A percentile compares a stretch with the other conserved stretches of the same genome.
phyloP scores from a whole-genome alignment of 35 echinoderm and acorn worm genomes.

The Chiridota heheva region DNA sequence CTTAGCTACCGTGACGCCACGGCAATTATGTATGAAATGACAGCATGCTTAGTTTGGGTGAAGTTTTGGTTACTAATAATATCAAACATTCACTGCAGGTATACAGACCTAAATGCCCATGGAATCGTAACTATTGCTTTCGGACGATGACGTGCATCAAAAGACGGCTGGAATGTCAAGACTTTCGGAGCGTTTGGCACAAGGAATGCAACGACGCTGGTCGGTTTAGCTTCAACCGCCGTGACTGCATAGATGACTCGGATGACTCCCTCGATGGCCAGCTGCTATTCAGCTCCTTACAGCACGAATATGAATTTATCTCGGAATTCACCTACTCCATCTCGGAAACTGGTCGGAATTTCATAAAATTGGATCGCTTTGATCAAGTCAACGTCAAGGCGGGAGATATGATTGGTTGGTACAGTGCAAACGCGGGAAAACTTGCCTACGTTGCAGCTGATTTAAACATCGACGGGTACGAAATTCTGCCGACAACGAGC shows the following conservation, averaged over 20 bases:
- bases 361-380: constrained; percentile 14
- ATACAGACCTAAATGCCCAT: constrained; percentile 65
- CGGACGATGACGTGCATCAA: constrained; percentile 59
- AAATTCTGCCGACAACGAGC: constrained; percentile 50
- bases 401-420: constrained; percentile 88
- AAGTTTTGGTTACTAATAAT: not conserved
- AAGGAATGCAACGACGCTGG: constrained; percentile 59
- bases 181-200: constrained; percentile 57
- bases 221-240: constrained; percentile 62
- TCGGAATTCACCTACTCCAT: constrained; percentile 44
- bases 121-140: constrained; percentile 49
- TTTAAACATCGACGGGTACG: constrained; percentile 44
- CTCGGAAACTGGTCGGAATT: constrained; percentile 54
- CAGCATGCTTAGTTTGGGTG: too few relatives aligned
- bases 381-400: constrained; percentile 63
- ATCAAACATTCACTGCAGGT: constrained; percentile 37
- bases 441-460: constrained; percentile 70
- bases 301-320: constrained; percentile 70
- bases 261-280: constrained; percentile 52
- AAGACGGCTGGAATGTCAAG: constrained; percentile 53
- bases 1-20: too few relatives aligned
- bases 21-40: too few relatives aligned
- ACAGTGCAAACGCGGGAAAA: constrained; percentile 76
- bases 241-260: constrained; percentile 63
- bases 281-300: constrained; percentile 48